Base-by-base conservation (phyloP, 2,888 invertebrate genomes). In the Orchesella flavescens region DNA sequence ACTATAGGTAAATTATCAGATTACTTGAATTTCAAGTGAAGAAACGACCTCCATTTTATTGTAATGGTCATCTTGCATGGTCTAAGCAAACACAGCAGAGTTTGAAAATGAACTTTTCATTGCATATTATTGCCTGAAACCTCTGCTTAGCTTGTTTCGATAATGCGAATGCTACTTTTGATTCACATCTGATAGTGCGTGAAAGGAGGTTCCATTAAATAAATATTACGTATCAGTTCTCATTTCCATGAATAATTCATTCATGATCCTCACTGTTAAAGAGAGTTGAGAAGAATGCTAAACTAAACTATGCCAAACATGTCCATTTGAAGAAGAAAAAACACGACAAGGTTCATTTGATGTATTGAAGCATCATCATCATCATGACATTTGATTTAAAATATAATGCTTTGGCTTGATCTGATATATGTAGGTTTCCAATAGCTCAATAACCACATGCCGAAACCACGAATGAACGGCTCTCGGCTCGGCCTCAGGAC, bases 151-250 rank as follows among this genome's bases (percentile, higher is more conserved):
- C n/a, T 10, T 69, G 69, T 61, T 61, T 53, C 21, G 69, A 76
- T 71, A 68, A 61, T 75, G 44, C 44, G 12, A 44, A 44, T 9
- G 44, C 44, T 44, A 44, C n/a, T n/a, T n/a, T n/a, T n/a, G n/a
- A n/a, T 82, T 76, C 55, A 55, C 73, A 59, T 59, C n/a, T n/a
- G 55, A 17, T 23, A 53, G 65, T 83, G 83, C 76, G 76, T 83
- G 77, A 77, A 83, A 76, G 83, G 83, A 83, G 83, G 77, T 72
- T 76, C 76, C 76, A 83, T 83, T 76, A 76, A 83, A 83, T 83
- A 83, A 83, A 83, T 82, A 82, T 66, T 68, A 83, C 76, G 55
- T 83, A 83, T 65, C 83, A 71, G 24, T 63, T 34, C 23, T 23
- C 65, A 13, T 57, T 77, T 19, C 44, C 24, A 83, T 83, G 77